phyloP scores from a whole-genome alignment of 1,140 invertebrate species.

The Rhynchophorus ferrugineus region DNA sequence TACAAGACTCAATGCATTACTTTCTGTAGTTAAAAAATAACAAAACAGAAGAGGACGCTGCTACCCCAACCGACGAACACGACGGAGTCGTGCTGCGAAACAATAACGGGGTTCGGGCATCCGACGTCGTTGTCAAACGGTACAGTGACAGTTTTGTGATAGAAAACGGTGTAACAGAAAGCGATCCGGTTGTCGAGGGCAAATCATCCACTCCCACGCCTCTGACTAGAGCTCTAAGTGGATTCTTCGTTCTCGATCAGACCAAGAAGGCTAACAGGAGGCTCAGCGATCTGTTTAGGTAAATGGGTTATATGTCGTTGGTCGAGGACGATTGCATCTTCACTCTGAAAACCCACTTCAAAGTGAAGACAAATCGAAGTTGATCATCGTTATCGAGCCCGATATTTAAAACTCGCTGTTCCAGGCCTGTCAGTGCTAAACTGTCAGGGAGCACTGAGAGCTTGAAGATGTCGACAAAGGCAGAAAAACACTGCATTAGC shows the following conservation, averaged over 20 bases:
- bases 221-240: constrained; percentile 31
- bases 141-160: constrained; percentile 39
- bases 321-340: too few relatives aligned
- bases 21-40: constrained; percentile 10
- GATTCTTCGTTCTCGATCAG: constrained; percentile 32
- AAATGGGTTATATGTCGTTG: constrained; percentile 1
- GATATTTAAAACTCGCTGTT: not conserved
- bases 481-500: constrained; percentile 13
- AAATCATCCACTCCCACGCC: constrained; percentile 13
- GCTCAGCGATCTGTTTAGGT: constrained; percentile 37
- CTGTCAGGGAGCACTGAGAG: constrained; percentile 20
- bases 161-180: constrained; percentile 23
- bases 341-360: too few relatives aligned
- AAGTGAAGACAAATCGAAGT: too few relatives aligned
- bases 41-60: constrained; percentile 11
- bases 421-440: constrained; percentile 18
- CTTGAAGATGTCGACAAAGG: constrained; percentile 14
- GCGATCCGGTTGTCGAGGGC: constrained; percentile 16
- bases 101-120: constrained; percentile 4
- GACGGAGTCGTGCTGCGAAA: constrained; percentile 29
- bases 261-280: constrained; percentile 30
- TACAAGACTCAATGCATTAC: not conserved
- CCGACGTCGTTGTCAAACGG: constrained; percentile 29
- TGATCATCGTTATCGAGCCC: constrained; percentile 2
- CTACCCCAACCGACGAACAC: too few relatives aligned